Evolutionary conservation across 2,888 invertebrate genomes (phyloP), one percentile per base, ranked within the genome.

Genomic region (Ariolimax columbianus): DNA sequence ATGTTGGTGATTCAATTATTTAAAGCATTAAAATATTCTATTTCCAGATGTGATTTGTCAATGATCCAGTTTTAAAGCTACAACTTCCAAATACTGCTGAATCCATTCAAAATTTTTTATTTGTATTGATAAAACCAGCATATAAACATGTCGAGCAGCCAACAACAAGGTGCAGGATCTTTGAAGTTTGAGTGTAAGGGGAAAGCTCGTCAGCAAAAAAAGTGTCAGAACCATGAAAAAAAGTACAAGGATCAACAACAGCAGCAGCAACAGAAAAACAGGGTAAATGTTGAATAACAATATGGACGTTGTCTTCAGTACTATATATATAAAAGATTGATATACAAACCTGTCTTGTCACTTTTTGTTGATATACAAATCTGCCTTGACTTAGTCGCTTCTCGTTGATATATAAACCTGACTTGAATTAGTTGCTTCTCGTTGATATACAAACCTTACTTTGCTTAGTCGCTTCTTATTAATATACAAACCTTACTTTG

Each of bases 221-320:
- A 80, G 43, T 30, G 30, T 30, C 63, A 40, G 19, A 19, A 78
- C 17, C 36, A 78, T n/a, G n/a, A n/a, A n/a, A 30, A 55, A 26
- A 33, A 77, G 55, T 30, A 47, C 23, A 40, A 19, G 19, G 55
- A 26, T 36, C 80, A 80, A 7, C 47, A 80, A 26, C 40, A 80
- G 36, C 59, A 55, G 38, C 80, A 80, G n/a, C 63, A 79, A 26
- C 80, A 80, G n/a, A n/a, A 73, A 78, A n/a, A 23, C 72, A 72
- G 40, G 72, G 72, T 72, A 72, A 6, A 40, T 72, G 11, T 72
- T 38, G n/a, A 6, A 9, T 7, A 40, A n/a, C 4, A 9, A 30
- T 30, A 33, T 30, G 30, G 17, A 66, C n/a, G 36, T 1, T 38
- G 4, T 70, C 47, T 19, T 0, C 23, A 70, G 38, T 9, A 3